These are phyloP conservation scores for Elgonia sp. DNA, from an alignment of 2,888 invertebrate species.

Conservation along the genomic window DNA sequence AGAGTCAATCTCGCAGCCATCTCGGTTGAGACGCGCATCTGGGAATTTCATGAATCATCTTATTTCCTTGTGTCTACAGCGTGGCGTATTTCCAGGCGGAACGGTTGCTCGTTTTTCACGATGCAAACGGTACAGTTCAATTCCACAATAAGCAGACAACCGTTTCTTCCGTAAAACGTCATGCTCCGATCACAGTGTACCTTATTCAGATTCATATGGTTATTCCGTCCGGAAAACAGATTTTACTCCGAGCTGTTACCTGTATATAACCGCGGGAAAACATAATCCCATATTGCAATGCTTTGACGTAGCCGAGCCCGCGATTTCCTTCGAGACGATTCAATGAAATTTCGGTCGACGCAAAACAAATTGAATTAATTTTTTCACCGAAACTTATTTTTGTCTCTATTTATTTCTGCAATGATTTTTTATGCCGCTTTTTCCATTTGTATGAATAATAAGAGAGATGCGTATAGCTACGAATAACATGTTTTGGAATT, in stretches of 20 bases:
- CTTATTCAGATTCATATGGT: constrained; percentile 76
- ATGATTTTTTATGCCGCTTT: not conserved
- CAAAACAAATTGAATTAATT: constrained; percentile 42
- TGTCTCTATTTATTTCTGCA: not conserved
- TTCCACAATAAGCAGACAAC: constrained; percentile 72
- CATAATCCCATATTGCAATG: constrained; percentile 68
- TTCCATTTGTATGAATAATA: constrained; percentile 33
- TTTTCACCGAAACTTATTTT: not conserved
- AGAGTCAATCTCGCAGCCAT: constrained; percentile 57
- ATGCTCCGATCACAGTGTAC: constrained; percentile 68
- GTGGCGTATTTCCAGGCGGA: constrained; percentile 47
- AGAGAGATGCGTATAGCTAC: constrained; percentile 19
- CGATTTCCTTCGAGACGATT: constrained; percentile 57
- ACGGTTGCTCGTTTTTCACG: constrained; percentile 65
- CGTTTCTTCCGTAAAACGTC: constrained; percentile 66
- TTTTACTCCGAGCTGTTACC: constrained; percentile 74
- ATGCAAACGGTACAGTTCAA: constrained; percentile 71
- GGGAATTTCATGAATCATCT: constrained; percentile 72
- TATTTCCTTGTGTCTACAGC: constrained; percentile 64
- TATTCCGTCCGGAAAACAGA: constrained; percentile 74
- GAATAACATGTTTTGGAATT: constrained; percentile 35
- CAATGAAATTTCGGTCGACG: constrained; percentile 34
- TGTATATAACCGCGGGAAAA: constrained; percentile 61
- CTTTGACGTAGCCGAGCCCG: constrained; percentile 44
- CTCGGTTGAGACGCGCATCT: constrained; percentile 45